Percentiles rank a stretch among this genome's conserved stretches.
Conservation (phyloP, 2,113 vertebrate species). For the Cisticola juncidis region DNA sequence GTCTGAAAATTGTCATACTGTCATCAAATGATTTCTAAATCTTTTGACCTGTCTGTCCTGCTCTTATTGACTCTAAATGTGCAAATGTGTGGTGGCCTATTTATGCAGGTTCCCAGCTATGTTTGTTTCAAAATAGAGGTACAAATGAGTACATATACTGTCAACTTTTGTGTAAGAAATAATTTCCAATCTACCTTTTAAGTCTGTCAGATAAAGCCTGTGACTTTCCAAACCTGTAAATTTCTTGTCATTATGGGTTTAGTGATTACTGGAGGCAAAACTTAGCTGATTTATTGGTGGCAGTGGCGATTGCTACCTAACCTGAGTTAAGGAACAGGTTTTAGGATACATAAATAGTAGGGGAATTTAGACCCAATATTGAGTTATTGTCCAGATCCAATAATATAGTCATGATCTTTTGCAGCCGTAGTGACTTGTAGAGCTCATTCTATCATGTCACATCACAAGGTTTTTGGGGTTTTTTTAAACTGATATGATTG, state of each 20-base stretch:
- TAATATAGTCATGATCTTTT: background rate
- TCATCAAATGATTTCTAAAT: background rate
- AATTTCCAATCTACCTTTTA: background rate
- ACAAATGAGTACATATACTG: background rate
- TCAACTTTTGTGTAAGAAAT: background rate
- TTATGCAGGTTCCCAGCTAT: background rate
- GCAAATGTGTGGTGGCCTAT: background rate
- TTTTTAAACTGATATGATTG: background rate
- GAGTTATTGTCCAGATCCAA: background rate
- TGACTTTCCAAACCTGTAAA: background rate
- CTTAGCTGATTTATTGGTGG: background rate
- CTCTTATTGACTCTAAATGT: background rate
- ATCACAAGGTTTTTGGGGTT: background rate
- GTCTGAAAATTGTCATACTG: background rate
- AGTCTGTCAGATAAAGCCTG: background rate
- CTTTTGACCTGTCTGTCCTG: background rate
- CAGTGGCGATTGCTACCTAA: background rate
- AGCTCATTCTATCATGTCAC: background rate
- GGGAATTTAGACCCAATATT: background rate
- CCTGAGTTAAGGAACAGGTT: background rate
- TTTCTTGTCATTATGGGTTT: background rate
- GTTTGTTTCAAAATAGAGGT: background rate
- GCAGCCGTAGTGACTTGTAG: background rate
- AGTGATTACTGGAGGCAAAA: background rate
- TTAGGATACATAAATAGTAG: background rate